These are phyloP conservation scores for Spongilla lacustris DNA, from an alignment of 37 sponge, comb jelly and placozoan species.

Conservation along the genomic window DNA sequence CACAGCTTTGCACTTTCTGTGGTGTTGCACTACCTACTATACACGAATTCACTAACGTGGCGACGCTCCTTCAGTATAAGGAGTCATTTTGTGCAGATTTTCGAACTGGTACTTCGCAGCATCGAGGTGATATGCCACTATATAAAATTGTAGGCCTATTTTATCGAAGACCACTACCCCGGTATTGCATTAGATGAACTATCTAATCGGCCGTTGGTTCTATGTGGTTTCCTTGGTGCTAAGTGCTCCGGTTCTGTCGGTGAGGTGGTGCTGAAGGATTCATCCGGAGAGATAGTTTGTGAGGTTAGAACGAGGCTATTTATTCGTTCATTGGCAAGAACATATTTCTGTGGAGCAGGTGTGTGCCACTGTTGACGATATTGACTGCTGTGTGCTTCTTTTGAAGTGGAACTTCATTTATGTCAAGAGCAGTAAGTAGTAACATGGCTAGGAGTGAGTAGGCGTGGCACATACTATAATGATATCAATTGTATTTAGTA, in stretches of 20 bases:
- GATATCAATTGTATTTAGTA: no score
- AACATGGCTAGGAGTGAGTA: no score
- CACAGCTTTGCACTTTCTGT: not conserved
- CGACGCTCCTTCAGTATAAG: not conserved
- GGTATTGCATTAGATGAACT: not conserved
- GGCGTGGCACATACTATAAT: no score
- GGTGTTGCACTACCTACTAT: not conserved
- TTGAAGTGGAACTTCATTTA: not conserved
- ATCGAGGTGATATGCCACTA: not conserved
- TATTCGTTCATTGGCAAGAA: not conserved
- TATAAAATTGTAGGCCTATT: no score
- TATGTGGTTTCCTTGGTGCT: not conserved
- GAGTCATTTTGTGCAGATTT: not conserved
- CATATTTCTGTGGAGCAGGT: not conserved
- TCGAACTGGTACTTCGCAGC: not conserved
- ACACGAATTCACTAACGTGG: not conserved
- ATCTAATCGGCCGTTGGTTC: not conserved
- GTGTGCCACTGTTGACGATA: not conserved
- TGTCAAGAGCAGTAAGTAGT: not conserved
- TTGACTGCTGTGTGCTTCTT: not conserved
- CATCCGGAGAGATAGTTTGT: not conserved
- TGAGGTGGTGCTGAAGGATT: not conserved
- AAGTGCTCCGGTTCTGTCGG: not conserved
- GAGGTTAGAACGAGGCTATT: not conserved
- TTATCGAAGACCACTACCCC: no score